Base-by-base conservation (phyloP, 2,888 invertebrate genomes). In the Lacanobia oleracea region DNA sequence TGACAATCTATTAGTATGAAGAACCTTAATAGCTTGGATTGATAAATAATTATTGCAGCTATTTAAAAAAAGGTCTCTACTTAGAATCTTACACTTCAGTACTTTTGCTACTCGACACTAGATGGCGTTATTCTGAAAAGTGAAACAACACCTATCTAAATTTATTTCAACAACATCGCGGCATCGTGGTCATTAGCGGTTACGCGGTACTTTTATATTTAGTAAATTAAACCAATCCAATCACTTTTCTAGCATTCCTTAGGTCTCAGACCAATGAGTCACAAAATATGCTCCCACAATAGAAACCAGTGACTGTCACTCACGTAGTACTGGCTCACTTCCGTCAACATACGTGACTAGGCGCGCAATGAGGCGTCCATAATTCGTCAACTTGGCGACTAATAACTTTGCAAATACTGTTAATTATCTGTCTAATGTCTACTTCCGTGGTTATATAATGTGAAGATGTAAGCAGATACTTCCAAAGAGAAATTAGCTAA, bases 281-380 rank as follows among this genome's bases (percentile, higher is more conserved):
- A 84, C 60, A 73, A 69, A 33, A 33, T 33, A 33, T 65, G 18
- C 37, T 50, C 61, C 12, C 60, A 61, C 23, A 72, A 78, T 77
- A 75, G 81, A 86, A 86, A 82, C 77, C 61, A 67, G 45, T 63
- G 18, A 40, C 87, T 87, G 77, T 87, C 79, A 78, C 87, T 87
- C 88, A 88, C 88, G 88, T 84, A 69, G 8, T 62, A 53, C 48
- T 3, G 51, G 51, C 18, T 67, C 63, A 61, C 86, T 88, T 87
- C 87, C 87, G 88, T 87, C 84, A 86, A 86, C 79, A 80, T 48
- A 87, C 88, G 87, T 87, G 87, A 82, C 71, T 65, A 21, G 16
- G 60, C 57, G 67, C 56, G 51, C 61, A 82, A 72, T 72, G 73
- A 62, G 43, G 54, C 61, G 63, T 72, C 66, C 9, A 75, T 77